Evolutionary conservation across 2,797 vertebrate genomes (phyloP), one percentile per base, ranked within the genome.

Genomic region (Oreonectes daqikongensis): DNA sequence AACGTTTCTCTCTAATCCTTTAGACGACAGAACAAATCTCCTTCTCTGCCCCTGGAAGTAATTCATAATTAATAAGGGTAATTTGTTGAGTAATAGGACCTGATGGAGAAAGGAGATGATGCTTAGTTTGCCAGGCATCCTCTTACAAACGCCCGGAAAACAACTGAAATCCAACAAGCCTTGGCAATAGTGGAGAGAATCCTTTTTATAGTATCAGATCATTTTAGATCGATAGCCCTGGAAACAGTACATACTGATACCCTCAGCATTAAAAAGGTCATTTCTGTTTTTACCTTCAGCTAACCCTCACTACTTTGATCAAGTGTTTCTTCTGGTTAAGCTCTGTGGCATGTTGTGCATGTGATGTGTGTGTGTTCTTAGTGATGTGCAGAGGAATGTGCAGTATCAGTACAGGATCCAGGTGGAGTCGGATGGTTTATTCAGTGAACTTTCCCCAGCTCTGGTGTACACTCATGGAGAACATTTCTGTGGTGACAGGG

Each of bases 401-500:
- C 68, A 86, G 77, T 99, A 98, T 85, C 87, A 60, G 30, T 99
- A 99, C 86, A 92, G 89, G 59, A 88, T 99, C 69, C 95, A 95
- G 84, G 95, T 94, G 32, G 84, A 94, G 66, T 91, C 91, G 20
- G 94, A 89, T 1, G 82, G 90, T 40, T 84, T 90, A 30, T 75
- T 93, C 30, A 96, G 96, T 69, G 92, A 95, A 79, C 85, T 89
- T 0, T 99, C 97, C 0, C 94, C 95, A 3, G 83, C 93, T 0
- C 90, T 99, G 0, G 1, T 90, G 83, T 95, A 97, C 11, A 79
- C 89, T 42, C 94, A 95, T 0, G 96, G 95, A 67, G 81, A 93
- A 12, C 78, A 93, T 57, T 98, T 93, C 88, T 99, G 97, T 14
- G 96, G 97, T 20, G 96, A 99, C 46, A 95, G 95, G 38, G 87